Evolutionary conservation across 2,797 vertebrate species (phyloP), one percentile per base, ranked within the genome.

Genomic region (Coreius guichenoti): DNA sequence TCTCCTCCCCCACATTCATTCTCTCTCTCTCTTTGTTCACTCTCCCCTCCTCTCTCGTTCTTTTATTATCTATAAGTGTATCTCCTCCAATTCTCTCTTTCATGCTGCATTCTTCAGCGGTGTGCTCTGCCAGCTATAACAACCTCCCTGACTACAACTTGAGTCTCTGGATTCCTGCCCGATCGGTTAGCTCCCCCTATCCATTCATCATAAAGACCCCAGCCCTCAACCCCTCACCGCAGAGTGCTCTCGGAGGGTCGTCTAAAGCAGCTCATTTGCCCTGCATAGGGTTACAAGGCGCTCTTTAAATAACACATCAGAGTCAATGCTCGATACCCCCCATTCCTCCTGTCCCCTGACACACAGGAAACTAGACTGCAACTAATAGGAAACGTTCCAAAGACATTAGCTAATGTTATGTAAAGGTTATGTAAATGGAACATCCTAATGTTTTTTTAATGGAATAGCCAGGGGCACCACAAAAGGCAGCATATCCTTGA

Each of bases 271-370:
- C 70, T 80, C 75, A 54, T 72, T 80, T 68, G 75, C 81, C 79
- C 68, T 70, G 70, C n/a, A 74, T 49, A 76, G 83, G 87, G 90
- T 92, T 87, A 89, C 68, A 83, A 85, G 85, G 54, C 83, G 80
- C 68, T 31, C 87, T 91, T 91, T 92, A 92, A 92, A 92, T 92
- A 92, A 91, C 91, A 91, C 90, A 92, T 90, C 89, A 91, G 87
- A 86, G 86, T 68, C 85, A 84, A 78, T 58, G 36, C 49, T 58
- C 11, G 68, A 70, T 21, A 45, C 70, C n/a, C 88, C 70, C 87
- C 86, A 78, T 74, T 68, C 83, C 74, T 31, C 69, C 56, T 84
- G 81, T 88, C 87, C 78, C 56, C 68, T 63, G 63, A 83, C 76
- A 81, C 81, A 84, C 78, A 86, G 51, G 58, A 82, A 61, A 58